phyloP scores from a whole-genome alignment of 92 coral and sea anemone species.

The Epizoanthus scotinus region DNA sequence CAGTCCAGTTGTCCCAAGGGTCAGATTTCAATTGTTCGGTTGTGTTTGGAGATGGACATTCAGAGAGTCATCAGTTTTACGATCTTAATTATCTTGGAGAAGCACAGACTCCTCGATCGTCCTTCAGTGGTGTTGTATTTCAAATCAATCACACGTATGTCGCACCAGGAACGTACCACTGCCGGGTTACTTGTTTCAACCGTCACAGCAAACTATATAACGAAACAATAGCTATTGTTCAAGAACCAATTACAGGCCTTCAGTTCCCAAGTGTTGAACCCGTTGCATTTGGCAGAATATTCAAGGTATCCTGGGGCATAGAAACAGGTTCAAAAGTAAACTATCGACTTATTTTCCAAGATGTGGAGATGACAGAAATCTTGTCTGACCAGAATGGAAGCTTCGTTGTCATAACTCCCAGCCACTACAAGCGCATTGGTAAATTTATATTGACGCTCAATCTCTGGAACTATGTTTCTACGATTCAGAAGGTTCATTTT shows the following conservation, averaged over 20 bases:
- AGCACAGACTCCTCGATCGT: neutral
- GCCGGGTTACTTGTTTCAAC: neutral
- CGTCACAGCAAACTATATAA: slow-evolving; percentile 27
- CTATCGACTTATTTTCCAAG: slow-evolving; percentile 7
- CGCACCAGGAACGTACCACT: neutral
- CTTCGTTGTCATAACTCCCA: neutral
- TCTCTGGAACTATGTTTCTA: slow-evolving; percentile 11
- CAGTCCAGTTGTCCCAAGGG: slow-evolving; percentile 40
- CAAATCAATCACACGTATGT: neutral
- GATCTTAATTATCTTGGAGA: slow-evolving; percentile 11
- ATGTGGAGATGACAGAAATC: neutral
- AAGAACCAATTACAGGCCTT: slow-evolving; percentile 47
- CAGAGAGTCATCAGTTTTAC: neutral
- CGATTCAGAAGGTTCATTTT: neutral
- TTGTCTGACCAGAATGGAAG: neutral
- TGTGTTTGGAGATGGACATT: slow-evolving; percentile 61
- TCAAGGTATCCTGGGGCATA: slow-evolving; percentile 47
- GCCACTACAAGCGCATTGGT: neutral
- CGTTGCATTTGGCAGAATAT: slow-evolving; percentile 48
- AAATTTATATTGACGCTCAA: neutral
- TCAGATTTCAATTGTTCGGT: slow-evolving; percentile 58
- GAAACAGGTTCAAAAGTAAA: slow-evolving; percentile 53
- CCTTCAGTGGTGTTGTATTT: slow-evolving; percentile 8
- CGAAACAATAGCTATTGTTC: slow-evolving; percentile 29
- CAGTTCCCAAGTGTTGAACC: slow-evolving; percentile 43